Evolutionary conservation across 2,888 invertebrate genomes (phyloP), one percentile per base, ranked within the genome.

Genomic region (Lymantria monacha): DNA sequence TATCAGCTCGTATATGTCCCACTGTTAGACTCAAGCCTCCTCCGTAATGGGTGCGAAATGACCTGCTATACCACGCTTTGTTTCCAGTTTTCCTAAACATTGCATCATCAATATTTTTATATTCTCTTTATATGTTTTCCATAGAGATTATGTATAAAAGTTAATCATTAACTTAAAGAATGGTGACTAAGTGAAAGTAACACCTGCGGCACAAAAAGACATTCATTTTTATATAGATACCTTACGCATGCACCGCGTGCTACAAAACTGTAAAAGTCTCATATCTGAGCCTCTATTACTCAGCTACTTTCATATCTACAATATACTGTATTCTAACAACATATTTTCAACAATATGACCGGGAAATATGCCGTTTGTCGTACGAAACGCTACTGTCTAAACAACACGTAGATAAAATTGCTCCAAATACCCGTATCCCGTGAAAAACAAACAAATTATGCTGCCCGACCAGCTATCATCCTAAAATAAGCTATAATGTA

Each of bases 351-450:
- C n/a, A n/a, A 38, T 38, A 38, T 38, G 1, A 48, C 46, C 42
- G 7, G 38, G 52, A 49, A 60, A 14, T 22, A 33, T 22, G 37
- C 30, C 47, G 38, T 55, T 31, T 48, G 57, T 55, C 53, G 59
- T 45, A 45, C 54, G 33, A 36, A 53, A 46, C 30, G 33, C 12
- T 44, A 42, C 30, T 53, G 53, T 56, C 51, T 48, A 57, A 66
- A 66, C 59, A 65, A 68, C 66, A 66, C 49, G 42, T 42, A 61
- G 59, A 56, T 59, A 66, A 61, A 65, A 61, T 62, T 62, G 44
- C 53, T 55, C 40, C 51, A 30, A 45, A 53, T 53, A 57, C 56
- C 49, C 14, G 15, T 38, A 54, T 51, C 48, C 15, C 46, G 12
- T 52, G 60, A 56, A 61, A 62, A 69, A 66, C 46, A 62, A 53